Conservation (phyloP, 2,113 vertebrate species). For the Ammodytes marinus region DNA sequence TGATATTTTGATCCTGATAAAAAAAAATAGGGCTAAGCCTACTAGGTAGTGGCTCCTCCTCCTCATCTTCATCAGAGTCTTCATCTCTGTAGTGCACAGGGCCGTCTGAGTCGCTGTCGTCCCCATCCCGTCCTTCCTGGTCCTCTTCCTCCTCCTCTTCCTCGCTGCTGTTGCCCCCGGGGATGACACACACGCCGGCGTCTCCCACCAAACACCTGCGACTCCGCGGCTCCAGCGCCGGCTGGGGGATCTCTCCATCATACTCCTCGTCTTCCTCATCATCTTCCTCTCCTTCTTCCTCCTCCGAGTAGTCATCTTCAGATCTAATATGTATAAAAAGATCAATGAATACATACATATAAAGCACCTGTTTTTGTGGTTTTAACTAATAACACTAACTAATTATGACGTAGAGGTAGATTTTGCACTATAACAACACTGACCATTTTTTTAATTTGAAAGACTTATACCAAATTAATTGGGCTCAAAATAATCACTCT, state of each 20-base stretch:
- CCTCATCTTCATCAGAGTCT: conserved; percentile 92
- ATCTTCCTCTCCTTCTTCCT: conserved; percentile 88
- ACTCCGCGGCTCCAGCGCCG: conserved; percentile 84
- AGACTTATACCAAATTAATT: not conserved
- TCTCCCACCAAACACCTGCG: conserved; percentile 87
- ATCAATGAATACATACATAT: not conserved
- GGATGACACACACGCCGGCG: conserved; percentile 86
- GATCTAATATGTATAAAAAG: conserved; percentile 85
- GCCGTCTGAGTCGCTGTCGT: conserved; percentile 95
- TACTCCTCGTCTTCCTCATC: conserved; percentile 92
- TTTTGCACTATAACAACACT: not conserved
- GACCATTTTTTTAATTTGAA: not conserved
- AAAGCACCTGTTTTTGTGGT: not conserved
- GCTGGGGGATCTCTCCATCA: conserved; percentile 83
- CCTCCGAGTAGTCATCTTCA: conserved; percentile 93
- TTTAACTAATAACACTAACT: not conserved
- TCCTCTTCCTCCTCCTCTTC: conserved; percentile 88
- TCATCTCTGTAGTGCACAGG: conserved; percentile 93
- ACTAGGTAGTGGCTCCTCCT: conserved; percentile 88
- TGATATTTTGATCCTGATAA: no score
- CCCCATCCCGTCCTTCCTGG: conserved; percentile 85
- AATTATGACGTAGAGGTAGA: not conserved
- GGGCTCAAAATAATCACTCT: no score
- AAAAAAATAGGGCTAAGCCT: conserved; percentile 21
- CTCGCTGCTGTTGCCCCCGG: conserved; percentile 87